A percentile compares a stretch with the other conserved stretches of the same genome.
phyloP scores from a whole-genome alignment of 2,113 vertebrate species.

The Paralichthys olivaceus region DNA sequence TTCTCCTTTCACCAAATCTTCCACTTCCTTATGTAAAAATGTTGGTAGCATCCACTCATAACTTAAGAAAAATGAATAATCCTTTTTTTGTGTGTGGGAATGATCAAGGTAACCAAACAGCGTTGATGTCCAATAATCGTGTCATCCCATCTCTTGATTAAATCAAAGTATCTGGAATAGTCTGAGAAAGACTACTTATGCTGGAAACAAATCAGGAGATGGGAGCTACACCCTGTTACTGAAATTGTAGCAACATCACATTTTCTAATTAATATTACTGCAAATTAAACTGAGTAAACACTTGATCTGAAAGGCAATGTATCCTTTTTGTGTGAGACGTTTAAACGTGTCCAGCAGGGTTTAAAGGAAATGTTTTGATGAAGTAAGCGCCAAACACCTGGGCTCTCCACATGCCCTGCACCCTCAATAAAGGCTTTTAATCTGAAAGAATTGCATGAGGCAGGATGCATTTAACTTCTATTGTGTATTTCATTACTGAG shows the following conservation, averaged over 20 bases:
- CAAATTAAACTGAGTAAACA: constrained; percentile 3
- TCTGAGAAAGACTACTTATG: constrained; percentile 40
- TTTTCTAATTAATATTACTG: constrained; percentile 7
- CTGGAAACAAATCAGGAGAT: constrained; percentile 29
- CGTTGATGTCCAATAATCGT: constrained; percentile 44
- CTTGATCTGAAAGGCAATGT: background rate
- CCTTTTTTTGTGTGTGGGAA: constrained; percentile 10
- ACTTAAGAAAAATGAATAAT: background rate
- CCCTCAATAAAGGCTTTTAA: constrained; percentile 56
- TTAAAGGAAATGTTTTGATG: constrained; percentile 44
- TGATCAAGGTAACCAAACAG: constrained; percentile 57
- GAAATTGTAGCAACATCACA: constrained; percentile 2
- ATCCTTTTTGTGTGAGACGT: constrained; percentile 8
- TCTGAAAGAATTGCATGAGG: constrained; percentile 23
- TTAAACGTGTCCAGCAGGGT: constrained; percentile 7
- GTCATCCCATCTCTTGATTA: constrained; percentile 44
- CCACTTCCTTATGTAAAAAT: constrained; percentile 24
- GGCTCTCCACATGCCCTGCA: constrained; percentile 33
- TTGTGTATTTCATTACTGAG: constrained; percentile 33
- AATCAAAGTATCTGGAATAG: constrained; percentile 55
- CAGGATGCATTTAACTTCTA: constrained; percentile 39
- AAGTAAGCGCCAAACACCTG: constrained; percentile 53
- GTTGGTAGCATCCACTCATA: constrained; percentile 6
- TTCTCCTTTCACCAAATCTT: constrained; percentile 12
- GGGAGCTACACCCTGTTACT: background rate